Evolutionary conservation across 2,888 invertebrate species (phyloP), one percentile per base, ranked within the genome.

Genomic region (Drosophila phalerata): DNA sequence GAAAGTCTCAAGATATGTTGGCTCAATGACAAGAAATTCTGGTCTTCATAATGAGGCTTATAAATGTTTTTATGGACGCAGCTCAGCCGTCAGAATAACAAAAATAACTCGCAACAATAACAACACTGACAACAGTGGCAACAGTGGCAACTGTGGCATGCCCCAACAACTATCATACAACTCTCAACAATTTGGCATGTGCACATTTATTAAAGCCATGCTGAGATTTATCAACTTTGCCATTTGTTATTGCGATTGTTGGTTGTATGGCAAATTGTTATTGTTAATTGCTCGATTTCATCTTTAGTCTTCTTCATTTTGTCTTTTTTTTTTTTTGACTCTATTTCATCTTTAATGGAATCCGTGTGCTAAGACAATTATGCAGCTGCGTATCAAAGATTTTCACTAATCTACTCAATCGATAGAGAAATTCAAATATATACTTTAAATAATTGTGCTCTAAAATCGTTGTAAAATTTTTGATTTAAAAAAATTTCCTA

Each of bases 11-110:
- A 63, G 47, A 70, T 42, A 55, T 32, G 32, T 55, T 43, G 55
- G 66, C 80, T 85, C 77, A 82, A 80, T 77, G 73, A 81, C 89
- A 79, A 86, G 88, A 88, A 88, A 86, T 86, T 89, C 88, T 86
- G 76, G 85, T 88, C 86, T 83, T 80, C 78, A 89, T 88, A 85
- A 89, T 86, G 85, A 88, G 85, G 75, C 89, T 84, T 84, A 85
- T 85, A 89, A 85, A 89, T 84, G 79, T 79, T 88, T 85, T 85
- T 88, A 88, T 85, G 88, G 85, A 51, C 51, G 72, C 72, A 60
- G 79, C 73, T 86, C 52, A 81, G 79, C 70, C 55, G 71, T 53
- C 76, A 68, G 65, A 75, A 70, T 43, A 43, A 75, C 77, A 79
- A 71, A 51, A 73, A 77, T 47, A 52, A 40, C 47, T 55, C 28